phyloP scores from a whole-genome alignment of 2,113 vertebrate genomes.

The Calyptomena viridis region DNA sequence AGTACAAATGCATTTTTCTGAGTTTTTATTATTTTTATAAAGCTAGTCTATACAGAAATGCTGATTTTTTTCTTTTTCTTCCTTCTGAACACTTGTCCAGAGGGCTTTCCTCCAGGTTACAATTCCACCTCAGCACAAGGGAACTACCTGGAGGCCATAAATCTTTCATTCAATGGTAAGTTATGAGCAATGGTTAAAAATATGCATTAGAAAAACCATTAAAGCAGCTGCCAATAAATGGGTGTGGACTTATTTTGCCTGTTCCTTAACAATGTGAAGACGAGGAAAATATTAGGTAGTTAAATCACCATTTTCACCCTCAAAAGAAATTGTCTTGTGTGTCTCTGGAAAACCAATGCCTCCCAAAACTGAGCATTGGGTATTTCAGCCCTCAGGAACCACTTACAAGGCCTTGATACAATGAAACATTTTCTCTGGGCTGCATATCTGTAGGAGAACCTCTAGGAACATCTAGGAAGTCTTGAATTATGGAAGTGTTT shows the following conservation, averaged over 20 bases:
- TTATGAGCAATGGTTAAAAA: background rate
- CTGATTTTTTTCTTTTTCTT: background rate
- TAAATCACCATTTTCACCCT: background rate
- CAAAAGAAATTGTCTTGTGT: background rate
- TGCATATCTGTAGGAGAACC: background rate
- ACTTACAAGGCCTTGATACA: background rate
- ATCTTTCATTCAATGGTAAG: slow-evolving; percentile 96
- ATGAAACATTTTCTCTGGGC: background rate
- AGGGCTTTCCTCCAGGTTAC: slow-evolving; percentile 87
- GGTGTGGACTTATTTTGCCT: background rate
- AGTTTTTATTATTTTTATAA: background rate
- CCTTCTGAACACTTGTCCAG: slow-evolving; percentile 64
- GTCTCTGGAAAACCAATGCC: background rate
- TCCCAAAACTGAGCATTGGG: background rate
- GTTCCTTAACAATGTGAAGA: background rate
- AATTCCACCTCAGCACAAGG: slow-evolving; percentile 97
- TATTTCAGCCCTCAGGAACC: background rate
- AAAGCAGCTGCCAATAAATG: background rate
- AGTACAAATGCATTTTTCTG: background rate
- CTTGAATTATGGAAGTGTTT: background rate
- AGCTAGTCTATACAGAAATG: background rate
- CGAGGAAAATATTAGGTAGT: background rate
- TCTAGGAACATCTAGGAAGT: background rate
- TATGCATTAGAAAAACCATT: background rate
- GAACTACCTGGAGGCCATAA: slow-evolving; percentile 98